phyloP scores from a whole-genome alignment of 2,797 vertebrate species.

The Nasua narica region DNA sequence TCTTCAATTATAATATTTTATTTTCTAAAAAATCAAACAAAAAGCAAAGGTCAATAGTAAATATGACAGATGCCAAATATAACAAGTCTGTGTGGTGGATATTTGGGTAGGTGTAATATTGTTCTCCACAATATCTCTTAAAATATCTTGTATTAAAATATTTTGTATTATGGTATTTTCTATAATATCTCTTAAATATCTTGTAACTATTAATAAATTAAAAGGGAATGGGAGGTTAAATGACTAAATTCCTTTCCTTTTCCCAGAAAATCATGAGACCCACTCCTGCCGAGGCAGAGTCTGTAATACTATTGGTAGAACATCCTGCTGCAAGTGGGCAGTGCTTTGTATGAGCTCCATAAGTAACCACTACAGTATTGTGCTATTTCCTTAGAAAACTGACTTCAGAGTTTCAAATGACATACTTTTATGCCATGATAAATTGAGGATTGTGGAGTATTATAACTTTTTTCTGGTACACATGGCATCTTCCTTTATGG shows the following conservation, averaged over 20 bases:
- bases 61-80: background rate
- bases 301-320: background rate
- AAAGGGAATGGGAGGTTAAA: background rate
- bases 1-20: background rate
- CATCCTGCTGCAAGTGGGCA: background rate
- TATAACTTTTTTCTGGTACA: background rate
- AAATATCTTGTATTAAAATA: too few species aligned
- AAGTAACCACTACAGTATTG: background rate
- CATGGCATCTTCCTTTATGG: background rate
- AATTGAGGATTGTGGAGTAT: background rate
- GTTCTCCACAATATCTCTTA: background rate
- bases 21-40: conserved; percentile 25
- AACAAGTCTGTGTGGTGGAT: background rate
- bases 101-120: background rate
- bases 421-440: background rate
- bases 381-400: background rate
- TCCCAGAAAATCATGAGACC: background rate
- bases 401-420: background rate
- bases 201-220: background rate
- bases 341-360: background rate
- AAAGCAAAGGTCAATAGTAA: background rate
- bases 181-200: background rate
- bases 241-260: background rate
- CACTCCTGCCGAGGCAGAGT: background rate
- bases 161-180: too few species aligned